Percentiles rank a stretch among this genome's conserved stretches.
Evolutionary conservation across 1,140 invertebrate genomes (phyloP).

Genomic region (Bathynomus jamesi): DNA sequence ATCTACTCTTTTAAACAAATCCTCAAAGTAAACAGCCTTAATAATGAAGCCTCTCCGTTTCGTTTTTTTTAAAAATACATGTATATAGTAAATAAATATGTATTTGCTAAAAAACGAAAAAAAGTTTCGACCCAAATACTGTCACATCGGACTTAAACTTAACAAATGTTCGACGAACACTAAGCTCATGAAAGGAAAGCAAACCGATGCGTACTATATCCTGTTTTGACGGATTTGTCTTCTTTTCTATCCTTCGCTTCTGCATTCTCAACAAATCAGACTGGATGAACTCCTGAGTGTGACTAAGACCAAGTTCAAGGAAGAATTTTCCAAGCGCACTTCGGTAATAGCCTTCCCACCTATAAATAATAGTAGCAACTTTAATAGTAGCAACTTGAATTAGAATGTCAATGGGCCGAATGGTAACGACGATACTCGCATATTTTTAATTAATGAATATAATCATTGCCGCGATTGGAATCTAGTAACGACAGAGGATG

Average conservation of each 20-base stretch:
- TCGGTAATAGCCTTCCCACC: constrained; percentile 58
- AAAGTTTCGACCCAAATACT: too few species aligned
- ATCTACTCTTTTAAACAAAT: too few species aligned
- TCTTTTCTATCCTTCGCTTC: constrained; percentile 58
- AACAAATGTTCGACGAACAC: too few species aligned
- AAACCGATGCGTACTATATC: constrained; percentile 42
- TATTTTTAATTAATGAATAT: constrained; percentile 36
- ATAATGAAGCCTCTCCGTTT: too few species aligned
- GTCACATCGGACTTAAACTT: too few species aligned
- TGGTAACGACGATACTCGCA: background rate
- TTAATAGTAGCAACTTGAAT: background rate
- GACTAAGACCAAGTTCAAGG: constrained; percentile 79
- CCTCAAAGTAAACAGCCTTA: too few species aligned
- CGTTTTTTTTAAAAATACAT: too few species aligned
- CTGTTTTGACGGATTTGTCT: constrained; percentile 41
- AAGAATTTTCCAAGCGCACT: constrained; percentile 83
- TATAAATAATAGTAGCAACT: background rate
- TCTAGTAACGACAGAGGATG: too few species aligned
- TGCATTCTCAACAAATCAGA: constrained; percentile 78
- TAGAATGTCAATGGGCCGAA: background rate
- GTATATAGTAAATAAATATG: too few species aligned
- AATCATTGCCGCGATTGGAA: too few species aligned
- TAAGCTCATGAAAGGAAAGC: too few species aligned
- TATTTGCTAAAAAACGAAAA: too few species aligned
- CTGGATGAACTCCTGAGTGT: constrained; percentile 89